Conservation (phyloP, 2,797 vertebrate genomes). For the Hypotaenidia philippensis region DNA sequence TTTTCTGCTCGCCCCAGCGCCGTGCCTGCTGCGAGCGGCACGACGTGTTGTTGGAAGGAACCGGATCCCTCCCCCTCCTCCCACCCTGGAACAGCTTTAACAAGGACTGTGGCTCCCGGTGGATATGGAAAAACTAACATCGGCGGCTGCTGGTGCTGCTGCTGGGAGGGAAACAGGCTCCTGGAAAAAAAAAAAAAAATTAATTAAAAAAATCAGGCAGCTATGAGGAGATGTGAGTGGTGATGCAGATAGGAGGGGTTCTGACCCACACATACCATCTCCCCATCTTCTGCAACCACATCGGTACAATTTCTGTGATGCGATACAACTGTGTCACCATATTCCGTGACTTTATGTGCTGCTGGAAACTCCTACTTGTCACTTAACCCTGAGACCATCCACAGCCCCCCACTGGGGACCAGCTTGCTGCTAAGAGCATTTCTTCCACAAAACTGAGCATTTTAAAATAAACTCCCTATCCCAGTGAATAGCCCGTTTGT, state of each 20-base stretch:
- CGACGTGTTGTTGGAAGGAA: conserved; percentile 3
- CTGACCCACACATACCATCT: background rate
- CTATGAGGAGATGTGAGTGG: background rate
- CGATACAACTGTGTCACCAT: accelerated
- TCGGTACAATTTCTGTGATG: accelerated
- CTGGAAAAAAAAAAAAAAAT: background rate
- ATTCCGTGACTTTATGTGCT: accelerated
- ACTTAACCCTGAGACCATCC: accelerated
- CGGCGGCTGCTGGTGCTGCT: background rate
- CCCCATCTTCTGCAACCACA: background rate
- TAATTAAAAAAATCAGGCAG: background rate
- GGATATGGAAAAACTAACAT: conserved; percentile 56
- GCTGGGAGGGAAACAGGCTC: background rate
- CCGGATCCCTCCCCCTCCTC: conserved; percentile 11
- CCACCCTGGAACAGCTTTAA: background rate
- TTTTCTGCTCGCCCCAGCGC: background rate
- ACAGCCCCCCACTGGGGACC: background rate
- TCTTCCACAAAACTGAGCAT: background rate
- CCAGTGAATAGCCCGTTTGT: background rate
- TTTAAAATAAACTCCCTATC: background rate
- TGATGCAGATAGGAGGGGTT: background rate
- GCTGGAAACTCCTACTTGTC: background rate
- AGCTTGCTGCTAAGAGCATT: background rate
- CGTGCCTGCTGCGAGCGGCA: background rate
- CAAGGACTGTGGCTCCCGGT: background rate